Evolutionary conservation across 2,113 vertebrate species (phyloP).

Genomic region (Limanda limanda): DNA sequence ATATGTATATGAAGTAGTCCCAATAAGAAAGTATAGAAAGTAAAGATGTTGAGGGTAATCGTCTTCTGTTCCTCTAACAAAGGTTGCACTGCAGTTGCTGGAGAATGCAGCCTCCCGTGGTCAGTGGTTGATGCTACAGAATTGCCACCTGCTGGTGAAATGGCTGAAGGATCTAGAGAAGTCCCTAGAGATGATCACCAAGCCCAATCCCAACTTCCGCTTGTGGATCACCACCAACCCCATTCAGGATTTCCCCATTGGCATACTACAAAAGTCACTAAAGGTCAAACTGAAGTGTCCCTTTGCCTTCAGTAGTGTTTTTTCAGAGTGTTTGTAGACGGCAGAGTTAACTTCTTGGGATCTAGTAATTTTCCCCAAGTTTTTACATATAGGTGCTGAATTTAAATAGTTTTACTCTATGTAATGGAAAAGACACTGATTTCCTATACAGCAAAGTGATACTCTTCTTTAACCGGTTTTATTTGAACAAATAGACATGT

Average conservation of each 20-base stretch:
- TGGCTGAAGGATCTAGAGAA: slow-evolving; percentile 95
- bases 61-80: slow-evolving; percentile 23
- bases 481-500: not conserved
- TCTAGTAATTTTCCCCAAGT: not conserved
- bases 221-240: slow-evolving; percentile 97
- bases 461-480: not conserved
- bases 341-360: not conserved
- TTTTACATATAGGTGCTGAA: not conserved
- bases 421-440: not conserved
- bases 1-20: not conserved
- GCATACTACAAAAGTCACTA: slow-evolving; percentile 93
- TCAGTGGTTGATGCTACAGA: slow-evolving; percentile 97
- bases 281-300: slow-evolving; percentile 84
- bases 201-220: slow-evolving; percentile 91
- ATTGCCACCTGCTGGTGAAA: slow-evolving; percentile 93
- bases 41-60: not conserved
- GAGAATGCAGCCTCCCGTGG: slow-evolving; percentile 83
- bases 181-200: slow-evolving; percentile 87
- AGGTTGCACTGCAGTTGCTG: slow-evolving; percentile 93
- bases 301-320: not conserved
- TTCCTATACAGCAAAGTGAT: too few relatives aligned
- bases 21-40: not conserved
- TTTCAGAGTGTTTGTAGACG: not conserved
- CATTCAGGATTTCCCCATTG: slow-evolving; percentile 90
- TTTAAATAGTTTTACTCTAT: not conserved